Evolutionary conservation across 2,888 invertebrate species (phyloP), one percentile per base, ranked within the genome.

Genomic region (Thysanoteuthis rhombus): DNA sequence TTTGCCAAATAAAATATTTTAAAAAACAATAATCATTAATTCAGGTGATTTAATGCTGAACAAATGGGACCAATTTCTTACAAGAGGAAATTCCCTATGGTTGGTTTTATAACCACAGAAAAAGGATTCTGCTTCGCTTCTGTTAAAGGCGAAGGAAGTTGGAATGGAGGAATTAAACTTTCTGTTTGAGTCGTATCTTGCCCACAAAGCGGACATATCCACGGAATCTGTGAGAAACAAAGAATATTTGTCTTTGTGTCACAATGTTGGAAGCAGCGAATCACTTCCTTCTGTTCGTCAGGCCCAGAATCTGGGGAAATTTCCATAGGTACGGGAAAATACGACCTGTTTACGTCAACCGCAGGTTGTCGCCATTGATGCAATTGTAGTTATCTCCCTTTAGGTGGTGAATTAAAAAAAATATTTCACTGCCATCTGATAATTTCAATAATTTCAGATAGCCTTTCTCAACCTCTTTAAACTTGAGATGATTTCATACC

Each of bases 241-340:
- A 99, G 98, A 95, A 99, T 98, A 95, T 97, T 97, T n/a, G 96
- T 96, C 97, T 98, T 98, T 95, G 98, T 98, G 94, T 98, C 98
- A 97, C 99, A 99, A 97, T 99, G 99, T 97, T 98, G 98, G 97
- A 98, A 98, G 97, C 99, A 99, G 97, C 98, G 98, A 97, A 99
- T 98, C 36, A 89, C 40, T 32, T 75, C 90, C 32, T 91, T 28
- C 38, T 93, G 75, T 19, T 93, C 45, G 1, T n/a, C n/a, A 1
- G 38, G 42, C n/a, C 28, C 40, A 12, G 36, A 89, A 45, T n/a
- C 75, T 36, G 36, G 75, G 36, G 12, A 75, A 16, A 36, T 75
- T 75, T 75, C 75, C 75, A n/a, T 75, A 1, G n/a, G 75, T n/a
- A 75, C 3, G 19, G 8, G n/a, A 10, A 36, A 75, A 75, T 16